Conservation (phyloP, 2,113 vertebrate genomes). For the Brachionichthys hirsutus region DNA sequence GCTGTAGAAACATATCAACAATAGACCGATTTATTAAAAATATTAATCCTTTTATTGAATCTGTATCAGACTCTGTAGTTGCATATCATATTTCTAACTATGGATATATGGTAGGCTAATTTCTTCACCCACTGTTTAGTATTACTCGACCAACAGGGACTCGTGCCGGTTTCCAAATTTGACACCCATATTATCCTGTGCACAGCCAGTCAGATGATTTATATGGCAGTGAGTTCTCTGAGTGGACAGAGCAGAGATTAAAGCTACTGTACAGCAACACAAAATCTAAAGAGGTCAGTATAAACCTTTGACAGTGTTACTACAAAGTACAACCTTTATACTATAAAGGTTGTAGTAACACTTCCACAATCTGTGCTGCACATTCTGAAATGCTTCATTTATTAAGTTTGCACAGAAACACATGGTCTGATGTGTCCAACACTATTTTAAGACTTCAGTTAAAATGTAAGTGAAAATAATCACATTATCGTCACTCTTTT, state of each 20-base stretch:
- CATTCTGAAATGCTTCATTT: neutral
- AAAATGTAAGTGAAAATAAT: neutral
- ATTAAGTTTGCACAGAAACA: neutral
- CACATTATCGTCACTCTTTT: neutral
- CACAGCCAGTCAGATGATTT: conserved; percentile 52
- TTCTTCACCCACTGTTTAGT: conserved; percentile 44
- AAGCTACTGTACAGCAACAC: conserved; percentile 1
- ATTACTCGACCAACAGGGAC: conserved; percentile 27
- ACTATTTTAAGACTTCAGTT: neutral
- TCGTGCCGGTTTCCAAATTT: conserved; percentile 48
- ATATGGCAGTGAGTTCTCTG: conserved; percentile 30
- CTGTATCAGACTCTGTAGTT: neutral
- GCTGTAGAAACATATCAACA: too few relatives aligned
- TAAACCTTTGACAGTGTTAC: too few relatives aligned
- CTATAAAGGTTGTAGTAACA: neutral
- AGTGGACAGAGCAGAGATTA: conserved; percentile 23
- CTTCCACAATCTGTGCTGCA: neutral
- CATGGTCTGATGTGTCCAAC: neutral
- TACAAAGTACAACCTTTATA: too few relatives aligned
- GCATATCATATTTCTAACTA: conserved; percentile 32
- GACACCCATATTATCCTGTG: conserved; percentile 34
- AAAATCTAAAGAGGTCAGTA: too few relatives aligned
- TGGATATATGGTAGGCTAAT: conserved; percentile 18
- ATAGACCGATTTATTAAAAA: neutral
- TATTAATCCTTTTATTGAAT: neutral